A percentile compares a stretch with the other conserved stretches of the same genome.
Evolutionary conservation across 2,888 invertebrate species (phyloP).

Genomic region (Orchesellides sinensis): DNA sequence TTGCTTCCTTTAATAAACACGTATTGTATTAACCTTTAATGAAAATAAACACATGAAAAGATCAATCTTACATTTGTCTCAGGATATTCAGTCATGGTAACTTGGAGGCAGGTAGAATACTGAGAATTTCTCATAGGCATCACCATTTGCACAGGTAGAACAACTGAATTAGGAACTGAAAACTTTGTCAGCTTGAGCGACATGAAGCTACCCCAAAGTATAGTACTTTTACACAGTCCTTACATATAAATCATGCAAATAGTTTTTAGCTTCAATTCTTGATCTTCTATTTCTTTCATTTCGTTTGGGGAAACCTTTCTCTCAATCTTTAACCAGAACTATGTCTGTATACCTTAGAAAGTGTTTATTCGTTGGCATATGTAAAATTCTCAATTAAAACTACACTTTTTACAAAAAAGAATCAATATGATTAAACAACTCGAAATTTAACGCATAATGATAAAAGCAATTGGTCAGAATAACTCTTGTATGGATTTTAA

Average conservation of each 20-base stretch:
- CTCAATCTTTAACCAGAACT: background rate
- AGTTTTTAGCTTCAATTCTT: too few relatives aligned
- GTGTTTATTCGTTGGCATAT: background rate
- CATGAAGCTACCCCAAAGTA: too few relatives aligned
- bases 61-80: constrained; percentile 71
- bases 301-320: background rate
- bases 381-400: too few relatives aligned
- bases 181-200: constrained; percentile 48
- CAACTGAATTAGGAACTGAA: constrained; percentile 47
- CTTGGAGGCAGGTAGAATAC: constrained; percentile 73
- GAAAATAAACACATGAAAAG: background rate
- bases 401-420: too few relatives aligned
- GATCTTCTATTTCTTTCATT: too few relatives aligned
- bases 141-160: constrained; percentile 66
- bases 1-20: background rate
- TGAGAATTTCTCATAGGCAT: constrained; percentile 71
- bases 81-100: constrained; percentile 74
- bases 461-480: too few relatives aligned
- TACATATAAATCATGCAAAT: too few relatives aligned
- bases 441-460: too few relatives aligned
- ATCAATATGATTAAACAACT: too few relatives aligned
- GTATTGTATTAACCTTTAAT: background rate
- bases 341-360: too few relatives aligned
- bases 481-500: too few relatives aligned
- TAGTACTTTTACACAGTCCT: too few relatives aligned